These are phyloP conservation scores for Myotis findleyi DNA, from an alignment of 2,797 vertebrate species.

Conservation along the genomic window DNA sequence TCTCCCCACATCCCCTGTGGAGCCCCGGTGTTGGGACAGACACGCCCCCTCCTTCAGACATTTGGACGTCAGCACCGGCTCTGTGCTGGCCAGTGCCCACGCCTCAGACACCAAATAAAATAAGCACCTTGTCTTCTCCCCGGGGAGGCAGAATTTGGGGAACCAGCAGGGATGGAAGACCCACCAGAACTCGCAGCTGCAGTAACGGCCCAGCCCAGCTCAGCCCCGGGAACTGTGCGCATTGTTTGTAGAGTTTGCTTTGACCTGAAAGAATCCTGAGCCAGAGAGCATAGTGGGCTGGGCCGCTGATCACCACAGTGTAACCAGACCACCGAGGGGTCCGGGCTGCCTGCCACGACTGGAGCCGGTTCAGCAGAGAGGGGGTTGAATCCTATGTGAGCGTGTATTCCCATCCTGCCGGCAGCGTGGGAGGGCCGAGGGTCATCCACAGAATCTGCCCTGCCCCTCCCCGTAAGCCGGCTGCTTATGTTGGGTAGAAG, in stretches of 20 bases:
- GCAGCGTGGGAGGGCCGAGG: too few relatives aligned
- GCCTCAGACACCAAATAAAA: neutral
- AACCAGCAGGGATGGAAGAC: too few relatives aligned
- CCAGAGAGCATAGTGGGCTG: neutral
- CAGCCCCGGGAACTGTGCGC: neutral
- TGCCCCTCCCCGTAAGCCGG: too few relatives aligned
- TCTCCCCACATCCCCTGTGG: neutral
- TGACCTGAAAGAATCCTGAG: neutral
- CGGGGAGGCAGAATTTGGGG: neutral
- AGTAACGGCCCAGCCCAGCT: neutral
- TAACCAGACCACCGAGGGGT: too few relatives aligned
- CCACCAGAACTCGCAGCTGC: accelerated
- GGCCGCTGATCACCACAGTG: neutral
- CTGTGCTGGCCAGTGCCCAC: neutral
- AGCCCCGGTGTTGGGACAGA: neutral
- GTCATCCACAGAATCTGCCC: too few relatives aligned
- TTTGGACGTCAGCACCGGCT: neutral
- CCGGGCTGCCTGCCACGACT: too few relatives aligned
- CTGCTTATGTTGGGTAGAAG: too few relatives aligned
- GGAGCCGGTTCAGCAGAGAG: too few relatives aligned
- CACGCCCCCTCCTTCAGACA: neutral
- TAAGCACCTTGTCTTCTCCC: neutral
- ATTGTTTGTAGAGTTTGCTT: neutral
- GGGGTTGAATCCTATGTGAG: too few relatives aligned
- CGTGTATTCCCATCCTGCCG: too few relatives aligned